A percentile compares a stretch with the other conserved stretches of the same genome.
phyloP scores from a whole-genome alignment of 2,888 invertebrate genomes.

The Standfussiana lucernea region DNA sequence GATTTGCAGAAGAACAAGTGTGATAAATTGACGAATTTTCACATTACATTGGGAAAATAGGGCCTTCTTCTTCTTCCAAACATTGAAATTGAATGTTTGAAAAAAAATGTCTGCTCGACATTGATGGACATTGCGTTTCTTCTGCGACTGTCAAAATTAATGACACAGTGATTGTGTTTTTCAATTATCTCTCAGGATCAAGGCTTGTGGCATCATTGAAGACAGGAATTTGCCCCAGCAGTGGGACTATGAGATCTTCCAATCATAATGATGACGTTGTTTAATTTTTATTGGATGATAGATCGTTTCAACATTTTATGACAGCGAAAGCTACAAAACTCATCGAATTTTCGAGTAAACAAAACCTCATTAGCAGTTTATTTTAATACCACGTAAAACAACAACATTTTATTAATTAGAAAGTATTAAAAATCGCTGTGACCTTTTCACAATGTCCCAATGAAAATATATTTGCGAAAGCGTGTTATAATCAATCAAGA shows the following conservation, averaged over 20 bases:
- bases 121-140: too few relatives aligned
- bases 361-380: slow-evolving; percentile 28
- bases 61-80: too few relatives aligned
- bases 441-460: slow-evolving; percentile 51
- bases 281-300: neutral
- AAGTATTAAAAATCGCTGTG: slow-evolving; percentile 59
- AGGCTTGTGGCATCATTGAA: neutral
- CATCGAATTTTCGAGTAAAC: slow-evolving; percentile 29
- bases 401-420: slow-evolving; percentile 56
- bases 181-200: neutral
- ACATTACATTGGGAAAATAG: neutral
- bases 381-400: slow-evolving; percentile 17
- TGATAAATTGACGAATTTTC: neutral
- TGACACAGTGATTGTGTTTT: neutral
- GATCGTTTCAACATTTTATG: slow-evolving; percentile 11
- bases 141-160: neutral
- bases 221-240: neutral
- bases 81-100: neutral
- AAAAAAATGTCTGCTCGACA: neutral
- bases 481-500: slow-evolving; percentile 55
- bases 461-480: slow-evolving; percentile 58
- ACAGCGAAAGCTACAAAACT: slow-evolving; percentile 10
- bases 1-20: slow-evolving; percentile 26
- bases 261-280: neutral
- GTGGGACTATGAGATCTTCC: neutral